These are phyloP conservation scores for Dascillus cervinus DNA, from an alignment of 2,888 invertebrate species.

Conservation along the genomic window DNA sequence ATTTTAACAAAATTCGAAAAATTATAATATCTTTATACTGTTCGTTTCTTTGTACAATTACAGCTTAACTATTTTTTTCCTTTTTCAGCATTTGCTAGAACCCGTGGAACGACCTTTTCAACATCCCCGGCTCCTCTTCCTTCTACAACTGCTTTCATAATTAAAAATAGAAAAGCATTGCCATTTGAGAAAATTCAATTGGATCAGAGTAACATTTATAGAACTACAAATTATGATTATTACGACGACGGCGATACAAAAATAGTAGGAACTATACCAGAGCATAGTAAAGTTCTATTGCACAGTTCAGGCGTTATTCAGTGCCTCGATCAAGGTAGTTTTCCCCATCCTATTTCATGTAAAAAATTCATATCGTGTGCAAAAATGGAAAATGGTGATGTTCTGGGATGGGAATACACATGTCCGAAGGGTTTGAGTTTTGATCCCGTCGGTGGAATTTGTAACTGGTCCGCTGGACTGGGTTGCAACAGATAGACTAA, in stretches of 20 bases:
- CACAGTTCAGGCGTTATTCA: constrained; percentile 68
- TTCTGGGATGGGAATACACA: constrained; percentile 81
- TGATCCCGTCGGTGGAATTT: constrained; percentile 84
- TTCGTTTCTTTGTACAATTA: no score
- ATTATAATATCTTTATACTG: no score
- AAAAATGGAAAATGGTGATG: constrained; percentile 66
- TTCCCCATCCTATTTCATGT: constrained; percentile 85
- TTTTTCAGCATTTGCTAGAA: no score
- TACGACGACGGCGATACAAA: constrained; percentile 59
- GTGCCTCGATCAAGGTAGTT: constrained; percentile 84
- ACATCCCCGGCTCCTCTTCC: constrained; percentile 2
- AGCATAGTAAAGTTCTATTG: constrained; percentile 54
- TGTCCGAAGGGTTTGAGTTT: constrained; percentile 81
- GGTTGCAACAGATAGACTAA: constrained; percentile 56
- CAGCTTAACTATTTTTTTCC: no score
- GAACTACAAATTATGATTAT: constrained; percentile 49
- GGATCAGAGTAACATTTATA: constrained; percentile 29
- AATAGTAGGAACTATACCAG: constrained; percentile 46
- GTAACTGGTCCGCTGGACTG: constrained; percentile 80
- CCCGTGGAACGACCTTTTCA: constrained; percentile 5
- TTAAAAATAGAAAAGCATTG: constrained; percentile 7
- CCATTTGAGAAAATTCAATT: constrained; percentile 8
- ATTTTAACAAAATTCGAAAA: no score
- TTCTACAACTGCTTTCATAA: constrained; percentile 6
- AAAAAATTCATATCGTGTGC: constrained; percentile 90